Percentiles rank a stretch among this genome's conserved stretches.
phyloP scores from a whole-genome alignment of 2,888 invertebrate genomes.

The Encarsia formosa region DNA sequence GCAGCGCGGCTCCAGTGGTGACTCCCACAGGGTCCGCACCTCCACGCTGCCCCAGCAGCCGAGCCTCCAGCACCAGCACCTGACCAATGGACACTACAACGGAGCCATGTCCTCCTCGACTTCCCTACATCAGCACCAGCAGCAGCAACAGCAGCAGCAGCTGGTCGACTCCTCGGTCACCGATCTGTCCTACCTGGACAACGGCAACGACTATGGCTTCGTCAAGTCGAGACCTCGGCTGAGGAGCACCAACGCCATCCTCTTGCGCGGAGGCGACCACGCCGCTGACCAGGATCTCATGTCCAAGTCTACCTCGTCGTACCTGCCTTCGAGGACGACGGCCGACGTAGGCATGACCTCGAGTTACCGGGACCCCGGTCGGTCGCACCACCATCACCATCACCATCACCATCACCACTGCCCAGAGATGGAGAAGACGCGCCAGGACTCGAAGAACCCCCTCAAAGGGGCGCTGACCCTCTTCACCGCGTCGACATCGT shows the following conservation, averaged over 20 bases:
- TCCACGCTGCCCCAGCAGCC: slow-evolving; percentile 51
- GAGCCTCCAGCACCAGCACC: slow-evolving; percentile 33
- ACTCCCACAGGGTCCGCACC: slow-evolving; percentile 47
- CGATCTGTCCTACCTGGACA: slow-evolving; percentile 25
- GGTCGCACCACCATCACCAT: not conserved
- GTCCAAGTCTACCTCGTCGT: slow-evolving; percentile 15
- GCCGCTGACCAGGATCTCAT: slow-evolving; percentile 29
- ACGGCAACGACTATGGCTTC: slow-evolving; percentile 46
- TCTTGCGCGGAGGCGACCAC: slow-evolving; percentile 38
- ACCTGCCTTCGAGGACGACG: slow-evolving; percentile 33
- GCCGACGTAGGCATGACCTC: slow-evolving; percentile 32
- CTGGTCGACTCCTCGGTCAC: slow-evolving; percentile 32
- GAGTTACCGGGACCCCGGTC: slow-evolving; percentile 31
- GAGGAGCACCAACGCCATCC: slow-evolving; percentile 43
- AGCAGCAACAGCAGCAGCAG: slow-evolving; percentile 26
- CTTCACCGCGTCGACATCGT: slow-evolving; percentile 46
- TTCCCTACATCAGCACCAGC: slow-evolving; percentile 22
- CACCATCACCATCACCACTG: slow-evolving; percentile 21
- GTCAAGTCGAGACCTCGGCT: slow-evolving; percentile 44
- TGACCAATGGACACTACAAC: slow-evolving; percentile 28
- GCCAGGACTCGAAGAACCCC: slow-evolving; percentile 41
- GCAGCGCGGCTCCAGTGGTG: slow-evolving; percentile 45
- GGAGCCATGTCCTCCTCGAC: slow-evolving; percentile 7
- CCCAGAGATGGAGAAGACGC: slow-evolving; percentile 31
- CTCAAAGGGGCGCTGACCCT: slow-evolving; percentile 44